Conservation (phyloP, 2,113 vertebrate species). For the Suncus etruscus region DNA sequence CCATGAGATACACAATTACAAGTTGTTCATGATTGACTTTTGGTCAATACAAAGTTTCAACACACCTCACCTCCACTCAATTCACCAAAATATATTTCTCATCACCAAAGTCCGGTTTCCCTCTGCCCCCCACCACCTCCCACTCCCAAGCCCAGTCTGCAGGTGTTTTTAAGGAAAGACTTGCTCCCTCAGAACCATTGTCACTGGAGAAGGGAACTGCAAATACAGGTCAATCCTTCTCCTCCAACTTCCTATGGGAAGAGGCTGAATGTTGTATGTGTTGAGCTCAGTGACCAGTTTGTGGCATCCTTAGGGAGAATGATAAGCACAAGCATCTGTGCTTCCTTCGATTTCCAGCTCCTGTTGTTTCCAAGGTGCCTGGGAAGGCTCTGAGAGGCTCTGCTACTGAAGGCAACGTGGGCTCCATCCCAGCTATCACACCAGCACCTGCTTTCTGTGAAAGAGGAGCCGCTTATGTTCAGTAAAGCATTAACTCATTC, state of each 20-base stretch:
- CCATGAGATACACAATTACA: no score
- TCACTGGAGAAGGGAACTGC: not conserved
- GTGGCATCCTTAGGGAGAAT: not conserved
- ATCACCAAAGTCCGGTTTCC: no score
- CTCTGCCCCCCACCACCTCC: no score
- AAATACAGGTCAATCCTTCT: not conserved
- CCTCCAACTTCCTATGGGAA: not conserved
- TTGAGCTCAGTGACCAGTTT: not conserved
- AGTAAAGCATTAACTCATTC: slow-evolving; percentile 49
- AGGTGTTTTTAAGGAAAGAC: not conserved
- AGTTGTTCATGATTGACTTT: no score
- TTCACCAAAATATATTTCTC: no score
- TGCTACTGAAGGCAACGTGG: not conserved
- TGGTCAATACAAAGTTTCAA: no score
- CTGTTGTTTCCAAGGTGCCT: not conserved
- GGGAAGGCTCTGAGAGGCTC: not conserved
- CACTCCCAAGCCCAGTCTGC: no score
- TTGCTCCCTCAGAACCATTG: not conserved
- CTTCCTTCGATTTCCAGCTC: not conserved
- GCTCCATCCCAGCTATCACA: not conserved
- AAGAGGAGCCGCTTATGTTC: slow-evolving; percentile 16
- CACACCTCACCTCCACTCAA: no score
- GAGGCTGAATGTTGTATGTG: not conserved
- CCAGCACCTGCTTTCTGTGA: slow-evolving; percentile 38
- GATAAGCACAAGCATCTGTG: not conserved